A percentile compares a stretch with the other conserved stretches of the same genome.
phyloP scores from a whole-genome alignment of 2,888 invertebrate genomes.

The Seira sanloemensis region DNA sequence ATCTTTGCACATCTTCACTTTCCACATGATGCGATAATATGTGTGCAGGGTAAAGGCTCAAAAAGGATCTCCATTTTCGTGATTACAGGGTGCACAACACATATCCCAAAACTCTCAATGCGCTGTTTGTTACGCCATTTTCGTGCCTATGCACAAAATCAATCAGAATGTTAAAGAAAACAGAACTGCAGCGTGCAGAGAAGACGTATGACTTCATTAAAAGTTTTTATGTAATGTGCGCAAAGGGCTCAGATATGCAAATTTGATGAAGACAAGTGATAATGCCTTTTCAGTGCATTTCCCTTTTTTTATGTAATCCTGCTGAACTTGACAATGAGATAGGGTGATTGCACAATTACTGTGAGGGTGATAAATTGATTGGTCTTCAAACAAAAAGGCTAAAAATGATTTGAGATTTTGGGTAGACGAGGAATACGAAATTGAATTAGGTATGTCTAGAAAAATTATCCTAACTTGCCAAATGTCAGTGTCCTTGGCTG shows the following conservation, averaged over 20 bases:
- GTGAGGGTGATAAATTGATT: background rate
- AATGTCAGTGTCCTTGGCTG: background rate
- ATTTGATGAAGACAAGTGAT: background rate
- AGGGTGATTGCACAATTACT: slow-evolving; percentile 1
- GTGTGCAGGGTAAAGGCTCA: background rate
- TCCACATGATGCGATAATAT: background rate
- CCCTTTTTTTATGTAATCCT: slow-evolving; percentile 46
- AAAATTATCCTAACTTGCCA: too few relatives aligned
- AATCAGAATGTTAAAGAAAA: too few relatives aligned
- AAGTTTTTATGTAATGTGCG: background rate
- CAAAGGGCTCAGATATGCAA: background rate
- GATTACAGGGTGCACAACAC: background rate
- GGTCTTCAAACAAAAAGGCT: background rate
- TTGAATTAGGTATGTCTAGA: too few relatives aligned
- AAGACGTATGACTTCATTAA: background rate
- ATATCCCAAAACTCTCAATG: background rate
- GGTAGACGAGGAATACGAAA: too few relatives aligned
- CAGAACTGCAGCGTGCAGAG: background rate
- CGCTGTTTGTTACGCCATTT: background rate
- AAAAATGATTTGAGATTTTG: background rate
- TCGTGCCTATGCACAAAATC: background rate
- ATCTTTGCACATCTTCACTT: background rate
- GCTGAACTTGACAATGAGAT: slow-evolving; percentile 61
- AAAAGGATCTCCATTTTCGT: background rate
- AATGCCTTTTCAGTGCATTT: slow-evolving; percentile 29